A percentile compares a stretch with the other conserved stretches of the same genome.
phyloP scores from a whole-genome alignment of 2,113 vertebrate species.

The Uria aalge region DNA sequence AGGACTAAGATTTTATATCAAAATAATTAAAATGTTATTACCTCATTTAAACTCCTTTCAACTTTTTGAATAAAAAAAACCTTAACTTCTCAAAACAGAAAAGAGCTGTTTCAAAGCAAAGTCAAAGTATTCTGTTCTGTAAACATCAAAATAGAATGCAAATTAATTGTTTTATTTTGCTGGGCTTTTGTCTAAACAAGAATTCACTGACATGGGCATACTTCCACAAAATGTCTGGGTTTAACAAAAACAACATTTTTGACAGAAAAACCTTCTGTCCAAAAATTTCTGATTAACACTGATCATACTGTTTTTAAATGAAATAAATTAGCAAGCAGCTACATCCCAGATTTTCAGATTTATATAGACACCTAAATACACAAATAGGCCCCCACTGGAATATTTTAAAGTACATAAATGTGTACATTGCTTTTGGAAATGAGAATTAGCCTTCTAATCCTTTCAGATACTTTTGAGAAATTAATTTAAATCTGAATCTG shows the following conservation, averaged over 20 bases:
- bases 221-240: not conserved
- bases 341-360: not conserved
- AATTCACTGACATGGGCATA: not conserved
- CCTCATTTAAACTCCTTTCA: not conserved
- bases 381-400: not conserved
- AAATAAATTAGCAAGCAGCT: not conserved
- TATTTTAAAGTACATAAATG: not conserved
- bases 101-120: not conserved
- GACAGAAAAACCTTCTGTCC: not conserved
- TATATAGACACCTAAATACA: not conserved
- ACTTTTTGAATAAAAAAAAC: not conserved
- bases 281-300: not conserved
- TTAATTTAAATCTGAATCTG: not conserved
- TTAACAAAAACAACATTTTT: not conserved
- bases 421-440: not conserved
- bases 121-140: not conserved
- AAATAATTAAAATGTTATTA: not conserved
- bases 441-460: not conserved
- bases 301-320: not conserved
- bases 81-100: not conserved
- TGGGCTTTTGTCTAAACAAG: not conserved
- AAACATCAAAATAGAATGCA: not conserved
- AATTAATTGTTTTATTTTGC: not conserved
- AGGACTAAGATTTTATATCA: not conserved
- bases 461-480: not conserved